Base-by-base conservation (phyloP, 1,140 invertebrate species). In the Psilanteris sp. region DNA sequence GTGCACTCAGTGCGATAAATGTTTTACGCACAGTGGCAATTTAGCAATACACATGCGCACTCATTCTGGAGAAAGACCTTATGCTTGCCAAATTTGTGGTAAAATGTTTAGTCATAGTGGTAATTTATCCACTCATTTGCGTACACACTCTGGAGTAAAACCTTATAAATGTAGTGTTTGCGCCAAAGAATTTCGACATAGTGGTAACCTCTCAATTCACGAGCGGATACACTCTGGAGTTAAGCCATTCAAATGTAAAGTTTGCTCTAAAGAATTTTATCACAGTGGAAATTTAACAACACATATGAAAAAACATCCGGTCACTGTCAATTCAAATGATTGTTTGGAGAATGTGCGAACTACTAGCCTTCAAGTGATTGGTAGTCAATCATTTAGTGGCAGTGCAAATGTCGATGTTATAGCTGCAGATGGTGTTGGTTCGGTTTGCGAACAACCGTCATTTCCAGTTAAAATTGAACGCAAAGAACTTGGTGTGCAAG, bases 181-280 rank as follows among this genome's bases (percentile, higher is more conserved):
- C 79, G 76, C 83, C 18, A 90, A 89, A 79, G 90, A 90, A 66
- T 91, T 91, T 77, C 85, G 90, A 1, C 89, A 90, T 18, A 90
- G 90, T 74, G 90, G 90, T 4, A 90, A 90, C 79, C 78, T 91
- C 39, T 90, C 81, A 36, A 91, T 87, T 79, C 90, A 85, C 48
- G 89, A 85, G 82, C 87, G 74, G 83, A 91, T 86, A 88, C 90
- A 89, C 73, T 90, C 86, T 8, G 87, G 87, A 2, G 81, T 89
- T 6, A 89, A 88, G 59, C 93, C 93, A 5, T 93, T 92, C 82
- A 91, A 91, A 79, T 94, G 93, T 84, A 91, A 91, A 80, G 85
- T 93, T 46, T 94, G 93, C 84, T 90, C 90, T 16, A 92, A 93
- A 76, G 90, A 90, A 48, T 94, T 94, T 86, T 92, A 92, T 83